A percentile compares a stretch with the other conserved stretches of the same genome.
These are phyloP conservation scores for Drosophila sp. DNA, from an alignment of 1,140 invertebrate species.

Conservation along the genomic window DNA sequence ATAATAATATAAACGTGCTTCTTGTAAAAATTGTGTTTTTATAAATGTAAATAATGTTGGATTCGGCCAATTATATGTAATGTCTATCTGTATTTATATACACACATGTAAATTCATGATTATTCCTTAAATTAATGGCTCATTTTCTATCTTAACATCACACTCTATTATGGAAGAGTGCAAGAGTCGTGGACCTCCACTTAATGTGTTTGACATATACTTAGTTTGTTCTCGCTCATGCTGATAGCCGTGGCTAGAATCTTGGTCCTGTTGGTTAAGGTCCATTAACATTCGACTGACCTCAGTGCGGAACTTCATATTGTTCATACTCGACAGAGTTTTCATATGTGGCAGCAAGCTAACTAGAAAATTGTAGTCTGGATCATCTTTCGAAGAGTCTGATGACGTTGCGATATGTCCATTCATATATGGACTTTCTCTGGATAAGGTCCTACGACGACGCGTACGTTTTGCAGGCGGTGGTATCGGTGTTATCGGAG, in stretches of 20 bases:
- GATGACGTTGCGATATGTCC: background rate
- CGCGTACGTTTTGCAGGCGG: slow-evolving; percentile 45
- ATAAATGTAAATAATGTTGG: slow-evolving; percentile 32
- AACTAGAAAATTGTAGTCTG: slow-evolving; percentile 65
- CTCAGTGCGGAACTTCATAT: slow-evolving; percentile 64
- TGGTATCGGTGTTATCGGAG: background rate
- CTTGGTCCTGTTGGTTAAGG: slow-evolving; percentile 46
- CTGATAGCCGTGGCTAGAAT: background rate
- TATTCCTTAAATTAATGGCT: slow-evolving; percentile 41
- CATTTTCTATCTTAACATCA: slow-evolving; percentile 75
- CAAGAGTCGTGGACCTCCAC: slow-evolving; percentile 17
- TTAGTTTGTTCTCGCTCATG: background rate
- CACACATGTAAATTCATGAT: slow-evolving; percentile 9
- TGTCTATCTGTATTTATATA: background rate
- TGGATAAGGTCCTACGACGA: slow-evolving; percentile 37
- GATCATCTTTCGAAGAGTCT: slow-evolving; percentile 45
- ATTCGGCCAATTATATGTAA: slow-evolving; percentile 27
- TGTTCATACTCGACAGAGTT: slow-evolving; percentile 56
- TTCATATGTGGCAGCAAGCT: slow-evolving; percentile 70
- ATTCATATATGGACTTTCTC: slow-evolving; percentile 33
- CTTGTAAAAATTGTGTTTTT: slow-evolving; percentile 2
- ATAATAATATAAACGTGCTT: background rate
- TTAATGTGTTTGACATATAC: slow-evolving; percentile 11
- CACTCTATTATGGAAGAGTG: slow-evolving; percentile 63
- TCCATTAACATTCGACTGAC: slow-evolving; percentile 63